Conservation (phyloP, 1,140 invertebrate genomes). For the Druon quercuslanigerum region DNA sequence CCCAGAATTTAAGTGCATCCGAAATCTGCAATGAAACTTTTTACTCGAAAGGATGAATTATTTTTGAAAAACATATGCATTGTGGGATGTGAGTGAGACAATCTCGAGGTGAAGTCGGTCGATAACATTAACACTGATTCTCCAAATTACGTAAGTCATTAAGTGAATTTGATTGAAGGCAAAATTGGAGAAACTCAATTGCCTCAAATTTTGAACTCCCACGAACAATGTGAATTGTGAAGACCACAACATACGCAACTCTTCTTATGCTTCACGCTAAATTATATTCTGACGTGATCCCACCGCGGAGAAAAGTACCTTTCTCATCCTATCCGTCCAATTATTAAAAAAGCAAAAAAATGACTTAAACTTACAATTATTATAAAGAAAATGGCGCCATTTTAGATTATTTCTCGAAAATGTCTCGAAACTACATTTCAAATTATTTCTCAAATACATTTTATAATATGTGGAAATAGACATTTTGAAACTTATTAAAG, state of each 20-base stretch:
- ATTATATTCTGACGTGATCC: constrained; percentile 11
- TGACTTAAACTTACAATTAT: too few relatives aligned
- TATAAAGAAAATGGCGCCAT: too few relatives aligned
- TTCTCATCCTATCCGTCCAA: too few relatives aligned
- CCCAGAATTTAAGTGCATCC: constrained; percentile 3
- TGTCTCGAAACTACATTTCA: too few relatives aligned
- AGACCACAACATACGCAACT: constrained; percentile 8
- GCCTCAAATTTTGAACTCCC: constrained; percentile 2
- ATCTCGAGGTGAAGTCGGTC: constrained; percentile 9
- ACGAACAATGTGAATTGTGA: constrained; percentile 14
- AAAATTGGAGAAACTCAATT: constrained; percentile 31
- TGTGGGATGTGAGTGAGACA: constrained; percentile 15
- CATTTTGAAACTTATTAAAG: too few relatives aligned
- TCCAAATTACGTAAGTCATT: constrained; percentile 6
- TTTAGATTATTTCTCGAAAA: too few relatives aligned
- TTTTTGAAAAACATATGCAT: neutral
- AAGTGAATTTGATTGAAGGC: constrained; percentile 24
- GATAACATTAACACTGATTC: constrained; percentile 24
- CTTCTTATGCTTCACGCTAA: constrained; percentile 4
- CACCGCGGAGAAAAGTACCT: neutral
- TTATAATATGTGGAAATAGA: too few relatives aligned
- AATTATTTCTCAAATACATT: too few relatives aligned
- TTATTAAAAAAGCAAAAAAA: too few relatives aligned
- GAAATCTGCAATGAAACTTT: constrained; percentile 14
- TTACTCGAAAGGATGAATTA: neutral